Base-by-base conservation (phyloP, 2,113 vertebrate genomes). In the Paradisaea rubra region DNA sequence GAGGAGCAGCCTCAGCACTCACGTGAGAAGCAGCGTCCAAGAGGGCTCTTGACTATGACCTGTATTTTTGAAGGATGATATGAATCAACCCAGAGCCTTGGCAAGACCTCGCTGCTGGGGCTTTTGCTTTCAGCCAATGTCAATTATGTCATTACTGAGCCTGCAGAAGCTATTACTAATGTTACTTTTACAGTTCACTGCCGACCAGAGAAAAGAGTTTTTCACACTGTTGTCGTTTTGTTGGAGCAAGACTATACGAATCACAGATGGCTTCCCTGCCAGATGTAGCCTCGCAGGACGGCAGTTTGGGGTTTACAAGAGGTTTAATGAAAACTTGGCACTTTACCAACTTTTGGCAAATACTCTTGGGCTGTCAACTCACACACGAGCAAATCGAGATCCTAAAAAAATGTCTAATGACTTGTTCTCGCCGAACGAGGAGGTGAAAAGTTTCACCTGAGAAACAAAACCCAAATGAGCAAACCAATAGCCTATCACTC, bases 81-180 rank as follows among this genome's bases (percentile, higher is more conserved):
- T 97, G 95, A 96, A 97, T 97, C 85, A 95, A 84, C 89, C 88
- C 87, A 81, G 93, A 94, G 93, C 91, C 80, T 97, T 96, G 97
- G 97, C 97, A 97, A 86, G 93, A 50, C 91, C 92, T 95, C 52
- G 13, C 56, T 27, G 89, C 19, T 84, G 42, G 45, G 57, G 91
- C 94, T 97, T 96, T 91, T 81, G 88, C 94, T 94, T 96, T 95
- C 96, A 97, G 96, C 97, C 96, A 96, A 94, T 97, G 97, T 96
- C 97, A 96, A 97, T 98, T 97, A 98, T 97, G 98, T 98, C 97
- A 97, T 98, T 97, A 95, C 74, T 82, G 95, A 96, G 96, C 95
- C 98, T 98, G 98, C 97, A 98, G 97, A 98, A 98, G 96, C 94
- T 96, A 98, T 98, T 98, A 98, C 96, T 95, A 97, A 97, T 96